These are phyloP conservation scores for Chironomus striatipennis DNA, from an alignment of 1,140 invertebrate genomes.

Conservation along the genomic window DNA sequence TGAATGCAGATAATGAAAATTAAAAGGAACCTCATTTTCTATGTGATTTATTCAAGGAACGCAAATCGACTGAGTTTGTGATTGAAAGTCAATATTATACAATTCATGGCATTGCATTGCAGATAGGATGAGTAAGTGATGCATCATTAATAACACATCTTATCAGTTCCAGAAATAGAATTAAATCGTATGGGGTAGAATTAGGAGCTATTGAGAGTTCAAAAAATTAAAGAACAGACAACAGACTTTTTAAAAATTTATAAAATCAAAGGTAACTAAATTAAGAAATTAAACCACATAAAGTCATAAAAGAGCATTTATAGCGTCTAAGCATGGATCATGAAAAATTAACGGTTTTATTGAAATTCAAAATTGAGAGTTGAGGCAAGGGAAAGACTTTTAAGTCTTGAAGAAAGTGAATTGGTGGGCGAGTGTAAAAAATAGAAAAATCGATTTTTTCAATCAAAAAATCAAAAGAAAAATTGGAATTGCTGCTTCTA, in stretches of 20 bases:
- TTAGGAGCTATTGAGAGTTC: too few relatives aligned
- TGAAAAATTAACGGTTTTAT: not conserved
- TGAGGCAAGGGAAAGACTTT: not conserved
- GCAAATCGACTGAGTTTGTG: not conserved
- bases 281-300: too few relatives aligned
- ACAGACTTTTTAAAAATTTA: too few relatives aligned
- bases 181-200: too few relatives aligned
- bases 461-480: not conserved
- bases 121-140: not conserved
- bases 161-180: too few relatives aligned
- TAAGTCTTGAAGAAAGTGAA: not conserved
- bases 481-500: not conserved
- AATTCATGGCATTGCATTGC: not conserved
- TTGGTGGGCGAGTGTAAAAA: not conserved
- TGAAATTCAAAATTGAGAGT: not conserved
- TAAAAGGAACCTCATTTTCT: not conserved
- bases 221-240: too few relatives aligned
- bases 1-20: not conserved
- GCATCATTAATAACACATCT: not conserved
- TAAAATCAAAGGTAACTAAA: too few relatives aligned
- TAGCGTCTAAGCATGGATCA: not conserved
- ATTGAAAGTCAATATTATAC: too few relatives aligned
- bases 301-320: too few relatives aligned
- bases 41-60: not conserved
- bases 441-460: slow-evolving; percentile 9